phyloP scores from a whole-genome alignment of 2,888 invertebrate genomes.

The Coenonympha arcania region DNA sequence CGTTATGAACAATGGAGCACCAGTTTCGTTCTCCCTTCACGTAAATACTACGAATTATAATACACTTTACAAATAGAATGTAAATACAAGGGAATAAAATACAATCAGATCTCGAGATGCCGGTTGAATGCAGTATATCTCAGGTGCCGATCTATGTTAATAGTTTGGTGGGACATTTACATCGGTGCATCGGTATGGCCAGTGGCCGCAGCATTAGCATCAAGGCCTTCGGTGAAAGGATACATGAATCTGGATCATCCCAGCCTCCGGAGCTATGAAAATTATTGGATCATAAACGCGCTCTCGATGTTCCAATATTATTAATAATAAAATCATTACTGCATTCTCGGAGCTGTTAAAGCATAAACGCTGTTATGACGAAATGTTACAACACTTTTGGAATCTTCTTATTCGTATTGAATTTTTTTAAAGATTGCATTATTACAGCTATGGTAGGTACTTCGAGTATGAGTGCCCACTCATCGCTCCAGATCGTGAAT shows the following conservation, averaged over 20 bases:
- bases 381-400: neutral
- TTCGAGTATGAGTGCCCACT: no score
- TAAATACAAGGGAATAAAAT: slow-evolving; percentile 37
- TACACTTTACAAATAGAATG: slow-evolving; percentile 27
- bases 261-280: slow-evolving; percentile 34
- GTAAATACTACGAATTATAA: slow-evolving; percentile 18
- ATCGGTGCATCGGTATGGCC: slow-evolving; percentile 62
- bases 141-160: slow-evolving; percentile 63
- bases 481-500: no score
- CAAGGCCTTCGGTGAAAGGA: slow-evolving; percentile 72
- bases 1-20: slow-evolving; percentile 23
- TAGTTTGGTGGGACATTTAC: slow-evolving; percentile 62
- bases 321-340: slow-evolving; percentile 9
- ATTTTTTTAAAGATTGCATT: no score
- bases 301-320: slow-evolving; percentile 38
- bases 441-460: no score
- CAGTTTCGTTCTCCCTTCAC: slow-evolving; percentile 17
- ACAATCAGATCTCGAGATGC: slow-evolving; percentile 47
- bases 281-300: slow-evolving; percentile 22
- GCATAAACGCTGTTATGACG: neutral
- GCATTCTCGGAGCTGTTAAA: slow-evolving; percentile 9
- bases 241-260: slow-evolving; percentile 69
- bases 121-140: slow-evolving; percentile 50
- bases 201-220: slow-evolving; percentile 46
- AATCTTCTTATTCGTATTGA: no score